Evolutionary conservation across 2,113 vertebrate genomes (phyloP).

Genomic region (Sphyrna mokarran): DNA sequence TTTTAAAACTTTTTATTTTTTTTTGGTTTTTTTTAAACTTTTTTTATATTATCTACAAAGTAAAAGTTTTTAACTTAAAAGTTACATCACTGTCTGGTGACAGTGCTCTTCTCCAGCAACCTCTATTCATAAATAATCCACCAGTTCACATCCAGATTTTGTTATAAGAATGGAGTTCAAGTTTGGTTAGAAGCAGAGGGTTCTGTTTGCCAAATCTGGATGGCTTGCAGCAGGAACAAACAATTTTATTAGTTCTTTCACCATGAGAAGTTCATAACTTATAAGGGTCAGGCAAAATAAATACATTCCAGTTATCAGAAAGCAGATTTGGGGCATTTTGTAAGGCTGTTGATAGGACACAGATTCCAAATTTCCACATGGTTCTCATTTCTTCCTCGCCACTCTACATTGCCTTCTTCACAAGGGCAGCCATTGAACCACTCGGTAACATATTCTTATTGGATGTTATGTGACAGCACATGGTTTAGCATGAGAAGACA

Average conservation of each 20-base stretch:
- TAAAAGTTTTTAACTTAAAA: conserved; percentile 99
- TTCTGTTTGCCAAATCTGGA: conserved; percentile 72
- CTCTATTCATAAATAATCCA: conserved; percentile 97
- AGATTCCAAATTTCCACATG: conserved; percentile 62
- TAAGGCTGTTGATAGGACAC: conserved; percentile 59
- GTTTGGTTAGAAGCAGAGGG: conserved; percentile 72
- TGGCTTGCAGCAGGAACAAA: conserved; percentile 86
- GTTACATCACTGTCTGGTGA: conserved; percentile 85
- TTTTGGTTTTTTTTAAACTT: conserved; percentile 74
- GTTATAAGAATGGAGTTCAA: conserved; percentile 72
- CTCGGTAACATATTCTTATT: conserved; percentile 71
- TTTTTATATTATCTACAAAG: conserved; percentile 99
- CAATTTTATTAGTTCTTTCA: conserved; percentile 93
- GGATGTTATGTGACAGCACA: conserved; percentile 72
- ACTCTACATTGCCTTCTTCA: conserved; percentile 72
- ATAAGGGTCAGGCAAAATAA: conserved; percentile 90
- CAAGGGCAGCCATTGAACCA: conserved; percentile 74
- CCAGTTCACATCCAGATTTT: conserved; percentile 76
- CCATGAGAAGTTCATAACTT: conserved; percentile 82
- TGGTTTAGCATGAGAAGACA: conserved; percentile 65
- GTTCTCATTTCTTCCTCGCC: conserved; percentile 66
- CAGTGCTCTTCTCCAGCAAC: conserved; percentile 77
- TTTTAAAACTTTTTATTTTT: conserved; percentile 99
- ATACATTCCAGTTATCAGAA: conserved; percentile 91
- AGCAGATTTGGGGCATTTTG: conserved; percentile 71